A percentile compares a stretch with the other conserved stretches of the same genome.
phyloP scores from a whole-genome alignment of 2,888 invertebrate genomes.

The Diarsia brunnea region DNA sequence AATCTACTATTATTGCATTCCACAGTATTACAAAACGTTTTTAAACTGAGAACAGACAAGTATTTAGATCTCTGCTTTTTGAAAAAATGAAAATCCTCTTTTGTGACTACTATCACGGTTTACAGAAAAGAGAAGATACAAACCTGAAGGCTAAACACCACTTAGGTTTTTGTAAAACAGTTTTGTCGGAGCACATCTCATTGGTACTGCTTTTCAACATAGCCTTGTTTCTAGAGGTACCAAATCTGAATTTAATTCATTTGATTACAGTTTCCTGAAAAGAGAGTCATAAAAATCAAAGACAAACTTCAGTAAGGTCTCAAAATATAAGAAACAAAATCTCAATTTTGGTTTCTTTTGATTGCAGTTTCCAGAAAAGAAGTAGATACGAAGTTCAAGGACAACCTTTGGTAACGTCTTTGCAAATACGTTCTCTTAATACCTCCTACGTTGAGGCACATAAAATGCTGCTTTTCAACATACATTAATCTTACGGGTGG shows the following conservation, averaged over 20 bases:
- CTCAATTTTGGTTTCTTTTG: not conserved
- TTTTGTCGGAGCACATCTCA: not conserved
- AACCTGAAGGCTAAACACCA: not conserved
- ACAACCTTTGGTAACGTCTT: not conserved
- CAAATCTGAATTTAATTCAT: too few species aligned
- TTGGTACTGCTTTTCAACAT: conserved; percentile 31
- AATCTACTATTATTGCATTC: too few species aligned
- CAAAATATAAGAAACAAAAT: too few species aligned
- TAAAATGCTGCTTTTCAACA: conserved; percentile 42
- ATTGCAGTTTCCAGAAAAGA: not conserved
- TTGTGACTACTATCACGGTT: not conserved
- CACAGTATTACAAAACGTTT: not conserved
- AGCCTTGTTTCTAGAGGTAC: too few species aligned
- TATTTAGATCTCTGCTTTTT: not conserved
- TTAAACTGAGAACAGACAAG: not conserved
- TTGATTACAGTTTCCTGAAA: too few species aligned
- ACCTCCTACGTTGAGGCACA: not conserved
- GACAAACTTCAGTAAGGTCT: not conserved
- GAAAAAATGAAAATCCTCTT: not conserved
- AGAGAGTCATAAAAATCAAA: not conserved
- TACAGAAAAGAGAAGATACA: not conserved
- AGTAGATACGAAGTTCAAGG: not conserved
- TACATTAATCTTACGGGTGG: conserved; percentile 22
- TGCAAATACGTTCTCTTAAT: not conserved
- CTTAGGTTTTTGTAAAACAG: not conserved